These are phyloP conservation scores for Knipowitschia caucasica DNA, from an alignment of 2,797 vertebrate genomes.

Conservation along the genomic window DNA sequence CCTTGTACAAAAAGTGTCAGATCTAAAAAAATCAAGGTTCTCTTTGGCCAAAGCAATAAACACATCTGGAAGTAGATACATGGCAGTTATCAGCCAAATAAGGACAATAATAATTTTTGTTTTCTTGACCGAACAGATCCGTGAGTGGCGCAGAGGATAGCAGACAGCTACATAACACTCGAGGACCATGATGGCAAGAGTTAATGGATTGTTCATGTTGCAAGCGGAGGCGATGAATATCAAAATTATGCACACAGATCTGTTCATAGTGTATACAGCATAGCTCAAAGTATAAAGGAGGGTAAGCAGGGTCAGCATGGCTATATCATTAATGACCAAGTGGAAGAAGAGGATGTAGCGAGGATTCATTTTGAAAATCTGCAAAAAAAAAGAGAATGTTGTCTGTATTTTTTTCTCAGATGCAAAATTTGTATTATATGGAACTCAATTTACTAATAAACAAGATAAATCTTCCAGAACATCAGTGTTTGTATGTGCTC, in stretches of 20 bases:
- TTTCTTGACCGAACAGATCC: slow-evolving; percentile 55
- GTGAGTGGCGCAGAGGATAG: slow-evolving; percentile 49
- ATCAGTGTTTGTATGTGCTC: too few relatives aligned
- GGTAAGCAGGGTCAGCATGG: slow-evolving; percentile 39
- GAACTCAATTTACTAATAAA: too few relatives aligned
- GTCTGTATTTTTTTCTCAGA: neutral
- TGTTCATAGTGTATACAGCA: neutral
- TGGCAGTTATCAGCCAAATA: slow-evolving; percentile 42
- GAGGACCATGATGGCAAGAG: slow-evolving; percentile 56
- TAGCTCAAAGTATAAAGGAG: slow-evolving; percentile 35
- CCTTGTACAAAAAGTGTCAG: slow-evolving; percentile 29
- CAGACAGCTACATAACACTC: slow-evolving; percentile 63
- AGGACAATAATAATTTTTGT: slow-evolving; percentile 54
- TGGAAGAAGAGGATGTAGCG: slow-evolving; percentile 56
- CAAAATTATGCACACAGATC: slow-evolving; percentile 39
- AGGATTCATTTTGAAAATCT: neutral
- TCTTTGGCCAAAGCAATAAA: slow-evolving; percentile 45
- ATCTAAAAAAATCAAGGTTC: slow-evolving; percentile 39
- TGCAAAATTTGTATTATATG: too few relatives aligned
- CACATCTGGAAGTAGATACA: slow-evolving; percentile 49
- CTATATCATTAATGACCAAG: slow-evolving; percentile 64
- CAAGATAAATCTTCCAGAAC: too few relatives aligned
- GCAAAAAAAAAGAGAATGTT: neutral
- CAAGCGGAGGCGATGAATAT: slow-evolving; percentile 16
- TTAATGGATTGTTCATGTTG: slow-evolving; percentile 45